These are phyloP conservation scores for Charanyca ferruginea DNA, from an alignment of 2,888 invertebrate genomes.

Conservation along the genomic window DNA sequence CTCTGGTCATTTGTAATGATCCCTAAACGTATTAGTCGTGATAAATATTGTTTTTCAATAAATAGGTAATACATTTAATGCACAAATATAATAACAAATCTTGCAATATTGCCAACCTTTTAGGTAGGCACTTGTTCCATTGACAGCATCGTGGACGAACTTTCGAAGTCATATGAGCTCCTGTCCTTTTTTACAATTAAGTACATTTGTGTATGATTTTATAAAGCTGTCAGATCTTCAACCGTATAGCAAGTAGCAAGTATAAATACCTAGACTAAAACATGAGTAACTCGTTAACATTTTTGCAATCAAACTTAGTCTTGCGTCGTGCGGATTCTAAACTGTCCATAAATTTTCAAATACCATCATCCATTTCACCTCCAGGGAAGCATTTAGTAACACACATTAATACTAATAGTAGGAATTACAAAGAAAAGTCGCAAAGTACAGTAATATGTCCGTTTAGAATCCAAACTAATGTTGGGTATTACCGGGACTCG, in stretches of 20 bases:
- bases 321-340: background rate
- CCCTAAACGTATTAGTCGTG: too few relatives aligned
- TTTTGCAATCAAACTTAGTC: background rate
- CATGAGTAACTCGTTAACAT: background rate
- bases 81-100: too few relatives aligned
- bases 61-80: too few relatives aligned
- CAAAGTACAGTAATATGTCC: constrained; percentile 67
- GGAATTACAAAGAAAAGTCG: constrained; percentile 67
- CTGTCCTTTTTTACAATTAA: too few relatives aligned
- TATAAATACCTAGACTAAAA: constrained; percentile 9
- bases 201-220: too few relatives aligned
- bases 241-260: background rate
- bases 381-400: constrained; percentile 37
- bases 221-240: too few relatives aligned
- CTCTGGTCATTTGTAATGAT: too few relatives aligned
- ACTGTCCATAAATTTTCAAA: constrained; percentile 18
- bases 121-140: too few relatives aligned
- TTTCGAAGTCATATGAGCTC: too few relatives aligned
- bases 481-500: constrained; percentile 70
- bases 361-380: constrained; percentile 30
- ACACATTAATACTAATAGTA: constrained; percentile 65
- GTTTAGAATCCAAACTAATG: constrained; percentile 77
- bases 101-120: too few relatives aligned
- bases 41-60: too few relatives aligned
- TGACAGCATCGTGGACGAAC: too few relatives aligned